Evolutionary conservation across 1,140 invertebrate genomes (phyloP), one percentile per base, ranked within the genome.

Genomic region (Drosophila yakuba): DNA sequence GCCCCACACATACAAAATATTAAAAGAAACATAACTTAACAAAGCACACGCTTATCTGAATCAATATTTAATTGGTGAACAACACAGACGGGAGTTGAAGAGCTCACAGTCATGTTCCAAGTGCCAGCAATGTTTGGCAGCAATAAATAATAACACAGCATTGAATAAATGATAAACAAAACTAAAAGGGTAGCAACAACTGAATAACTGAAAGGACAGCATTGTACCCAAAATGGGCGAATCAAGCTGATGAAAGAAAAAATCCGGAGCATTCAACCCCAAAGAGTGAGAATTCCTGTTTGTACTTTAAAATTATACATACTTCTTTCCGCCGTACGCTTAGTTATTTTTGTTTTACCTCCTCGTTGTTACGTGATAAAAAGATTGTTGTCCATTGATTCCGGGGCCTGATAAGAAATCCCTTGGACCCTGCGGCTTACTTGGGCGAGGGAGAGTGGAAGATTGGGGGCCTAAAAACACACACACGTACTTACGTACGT

Each of bases 331-430:
- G 39, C 15, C 52, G 39, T 36, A 25, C 15, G 54, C 28, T 41
- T 59, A 35, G 25, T 41, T 39, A 52, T 61, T 72, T 44, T 28
- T 79, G 57, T 57, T 68, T 78, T 79, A 52, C 63, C 58, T 66
- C 74, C 61, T 56, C 32, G 56, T 66, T 76, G 58, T 74, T 74
- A 84, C 78, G 81, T 84, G 80, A 84, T 84, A 80, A 77, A 85
- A 84, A 74, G 60, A 25, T 55, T 79, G 80, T 80, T 79, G 57
- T 71, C 47, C 64, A 72, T 54, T 66, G 81, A 84, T 84, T 85
- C 66, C 50, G 66, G 48, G 20, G 28, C 17, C 74, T 68, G 82
- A 86, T 86, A 86, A 85, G 78, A 28, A 51, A 63, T 63, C 72
- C 55, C 66, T 61, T 11, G n/a, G 23, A 17, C 47, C 10, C 47